A percentile compares a stretch with the other conserved stretches of the same genome.
These are phyloP conservation scores for Cephonodes hylas DNA, from an alignment of 2,888 invertebrate genomes.

Conservation along the genomic window DNA sequence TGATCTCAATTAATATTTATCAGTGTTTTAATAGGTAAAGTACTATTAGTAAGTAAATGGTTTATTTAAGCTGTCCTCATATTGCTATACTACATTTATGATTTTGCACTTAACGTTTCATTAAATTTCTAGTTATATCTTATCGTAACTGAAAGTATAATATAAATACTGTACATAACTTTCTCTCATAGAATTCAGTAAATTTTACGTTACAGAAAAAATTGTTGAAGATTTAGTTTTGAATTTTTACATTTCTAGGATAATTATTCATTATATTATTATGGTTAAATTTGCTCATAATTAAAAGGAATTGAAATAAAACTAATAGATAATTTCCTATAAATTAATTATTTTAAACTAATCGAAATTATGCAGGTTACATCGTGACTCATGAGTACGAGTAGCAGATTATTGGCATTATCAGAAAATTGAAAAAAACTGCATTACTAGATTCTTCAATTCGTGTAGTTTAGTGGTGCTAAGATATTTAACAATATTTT, in stretches of 20 bases:
- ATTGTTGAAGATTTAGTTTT: background rate
- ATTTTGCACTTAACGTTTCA: background rate
- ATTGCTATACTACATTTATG: background rate
- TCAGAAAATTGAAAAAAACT: background rate
- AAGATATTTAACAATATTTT: slow-evolving; percentile 65
- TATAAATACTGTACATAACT: slow-evolving; percentile 17
- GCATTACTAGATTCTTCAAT: background rate
- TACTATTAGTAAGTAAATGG: background rate
- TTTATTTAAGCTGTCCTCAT: background rate
- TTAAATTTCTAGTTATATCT: background rate
- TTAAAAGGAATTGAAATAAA: slow-evolving; percentile 17
- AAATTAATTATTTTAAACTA: background rate
- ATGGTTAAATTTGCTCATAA: slow-evolving; percentile 14
- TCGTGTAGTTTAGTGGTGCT: slow-evolving; percentile 67
- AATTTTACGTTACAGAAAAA: background rate
- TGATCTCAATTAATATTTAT: slow-evolving; percentile 10
- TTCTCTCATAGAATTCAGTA: slow-evolving; percentile 15
- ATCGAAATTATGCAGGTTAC: background rate
- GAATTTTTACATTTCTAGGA: slow-evolving; percentile 12
- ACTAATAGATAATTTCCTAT: background rate
- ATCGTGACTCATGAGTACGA: background rate
- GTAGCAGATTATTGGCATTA: slow-evolving; percentile 7
- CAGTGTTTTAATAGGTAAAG: slow-evolving; percentile 12
- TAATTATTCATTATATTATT: slow-evolving; percentile 8
- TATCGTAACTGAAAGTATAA: background rate